Evolutionary conservation across 2,797 vertebrate genomes (phyloP), one percentile per base, ranked within the genome.

Genomic region (Acanthurus lineatus): DNA sequence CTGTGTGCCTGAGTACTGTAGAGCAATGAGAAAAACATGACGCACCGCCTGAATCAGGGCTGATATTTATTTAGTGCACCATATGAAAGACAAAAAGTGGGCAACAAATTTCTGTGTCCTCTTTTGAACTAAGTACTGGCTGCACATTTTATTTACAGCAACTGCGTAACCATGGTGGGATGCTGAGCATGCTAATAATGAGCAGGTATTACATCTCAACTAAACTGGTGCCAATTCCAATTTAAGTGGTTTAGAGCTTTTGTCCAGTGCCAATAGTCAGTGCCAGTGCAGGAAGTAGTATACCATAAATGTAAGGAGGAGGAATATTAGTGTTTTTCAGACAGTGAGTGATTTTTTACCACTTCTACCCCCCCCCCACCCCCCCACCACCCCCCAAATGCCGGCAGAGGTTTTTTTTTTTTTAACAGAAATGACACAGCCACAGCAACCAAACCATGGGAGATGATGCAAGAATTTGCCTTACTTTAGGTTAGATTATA

Each of bases 11-110:
- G 32, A 69, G 79, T 44, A 60, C 61, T 56, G 32, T 15, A 69
- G 61, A 69, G 67, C 60, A 53, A 35, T 44, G 70, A 28, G 61
- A 77, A 58, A 53, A 42, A 78, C 74, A 78, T 42, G 44, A 70
- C 12, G 16, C 19, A 14, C 32, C 6, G 47, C 45, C 48, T 68
- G 61, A 35, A 79, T 79, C 19, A 68, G 40, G 17, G n/a, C 49
- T 47, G 63, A 63, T 80, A 67, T 22, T 59, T 67, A 52, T 45
- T 72, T 44, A 71, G n/a, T 0, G 17, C 28, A 52, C 40, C 47
- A 45, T 42, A 32, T 28, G n/a, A 63, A 53, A 73, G 72, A 53
- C 11, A 72, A 58, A 73, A 58, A 54, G 38, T 42, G 38, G 58
- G 35, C 32, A 57, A 64, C 12, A 44, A 0, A 20, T 68, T 17